Conservation (phyloP, 2,797 vertebrate species). For the Gymnocypris eckloni region DNA sequence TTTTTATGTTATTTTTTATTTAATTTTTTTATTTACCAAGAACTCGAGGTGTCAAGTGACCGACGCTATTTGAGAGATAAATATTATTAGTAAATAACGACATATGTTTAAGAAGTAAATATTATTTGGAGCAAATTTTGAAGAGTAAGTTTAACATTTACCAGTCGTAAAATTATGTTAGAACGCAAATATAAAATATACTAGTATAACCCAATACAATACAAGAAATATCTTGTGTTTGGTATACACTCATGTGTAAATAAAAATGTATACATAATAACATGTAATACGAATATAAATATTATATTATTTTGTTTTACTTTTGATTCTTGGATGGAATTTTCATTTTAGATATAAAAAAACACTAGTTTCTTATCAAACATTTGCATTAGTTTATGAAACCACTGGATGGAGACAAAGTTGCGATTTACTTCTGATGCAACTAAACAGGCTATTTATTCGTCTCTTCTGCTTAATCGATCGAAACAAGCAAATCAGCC, state of each 20-base stretch:
- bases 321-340: background rate
- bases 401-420: constrained; percentile 54
- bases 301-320: no score
- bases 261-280: background rate
- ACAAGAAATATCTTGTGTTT: no score
- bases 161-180: background rate
- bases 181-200: background rate
- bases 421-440: background rate
- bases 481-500: background rate
- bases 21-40: background rate
- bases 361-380: background rate
- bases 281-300: no score
- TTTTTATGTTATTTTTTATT: no score
- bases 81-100: background rate
- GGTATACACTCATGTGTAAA: background rate
- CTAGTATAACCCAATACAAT: no score
- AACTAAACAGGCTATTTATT: background rate
- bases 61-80: background rate
- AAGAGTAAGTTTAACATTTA: background rate
- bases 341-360: background rate
- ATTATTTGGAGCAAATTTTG: background rate
- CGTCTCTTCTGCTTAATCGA: background rate
- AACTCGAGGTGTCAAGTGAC: background rate
- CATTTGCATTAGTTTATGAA: constrained; percentile 22
- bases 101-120: background rate